Percentiles rank a stretch among this genome's conserved stretches.
Evolutionary conservation across 2,797 vertebrate species (phyloP).

Genomic region (Aselliscus stoliczkanus): DNA sequence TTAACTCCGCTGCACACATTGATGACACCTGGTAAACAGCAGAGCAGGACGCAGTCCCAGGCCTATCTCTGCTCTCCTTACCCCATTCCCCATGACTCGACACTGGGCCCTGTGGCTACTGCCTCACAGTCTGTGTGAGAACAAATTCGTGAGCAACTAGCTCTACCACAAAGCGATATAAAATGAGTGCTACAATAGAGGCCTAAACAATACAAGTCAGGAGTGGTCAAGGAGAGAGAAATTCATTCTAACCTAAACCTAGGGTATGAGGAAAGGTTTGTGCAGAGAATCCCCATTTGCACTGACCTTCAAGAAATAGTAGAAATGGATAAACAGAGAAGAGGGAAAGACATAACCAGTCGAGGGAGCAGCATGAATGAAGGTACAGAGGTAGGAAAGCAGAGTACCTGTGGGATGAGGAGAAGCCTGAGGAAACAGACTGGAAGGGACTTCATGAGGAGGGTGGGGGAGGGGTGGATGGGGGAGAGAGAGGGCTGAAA

Average conservation of each 20-base stretch:
- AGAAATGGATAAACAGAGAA: neutral
- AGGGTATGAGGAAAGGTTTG: neutral
- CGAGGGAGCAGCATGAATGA: neutral
- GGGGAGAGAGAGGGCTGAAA: neutral
- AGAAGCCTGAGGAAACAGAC: neutral
- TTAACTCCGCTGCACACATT: neutral
- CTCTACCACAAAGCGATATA: neutral
- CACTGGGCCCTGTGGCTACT: neutral
- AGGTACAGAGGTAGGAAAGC: neutral
- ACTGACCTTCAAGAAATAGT: neutral
- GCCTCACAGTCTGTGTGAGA: neutral
- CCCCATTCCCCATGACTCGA: neutral
- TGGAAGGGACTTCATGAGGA: neutral
- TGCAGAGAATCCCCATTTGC: neutral
- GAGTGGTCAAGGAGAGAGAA: neutral
- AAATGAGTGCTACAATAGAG: neutral
- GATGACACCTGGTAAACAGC: neutral
- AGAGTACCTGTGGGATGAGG: neutral
- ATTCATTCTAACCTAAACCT: neutral
- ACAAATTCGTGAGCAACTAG: neutral
- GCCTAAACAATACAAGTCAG: neutral
- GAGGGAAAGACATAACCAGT: neutral
- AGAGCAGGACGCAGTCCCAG: neutral
- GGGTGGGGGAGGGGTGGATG: accelerated
- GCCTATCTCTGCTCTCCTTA: neutral